Percentiles rank a stretch among this genome's conserved stretches.
Conservation (phyloP, 2,113 vertebrate genomes). For the Eretmochelys imbricata region DNA sequence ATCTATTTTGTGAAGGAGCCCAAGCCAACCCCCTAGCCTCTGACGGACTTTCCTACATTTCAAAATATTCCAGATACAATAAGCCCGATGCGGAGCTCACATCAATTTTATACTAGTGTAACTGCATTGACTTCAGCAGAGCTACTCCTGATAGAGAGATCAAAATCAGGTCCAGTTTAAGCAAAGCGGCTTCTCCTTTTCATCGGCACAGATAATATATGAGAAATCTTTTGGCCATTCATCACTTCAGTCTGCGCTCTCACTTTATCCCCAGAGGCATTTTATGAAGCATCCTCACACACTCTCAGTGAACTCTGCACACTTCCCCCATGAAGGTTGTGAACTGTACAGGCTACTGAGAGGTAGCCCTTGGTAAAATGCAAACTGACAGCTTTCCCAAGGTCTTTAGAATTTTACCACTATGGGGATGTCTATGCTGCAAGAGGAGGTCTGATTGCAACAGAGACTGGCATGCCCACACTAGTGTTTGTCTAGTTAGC, state of each 20-base stretch:
- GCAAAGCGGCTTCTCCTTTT: neutral
- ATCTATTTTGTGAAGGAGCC: rapidly evolving
- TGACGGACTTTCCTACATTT: neutral
- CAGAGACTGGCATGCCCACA: neutral
- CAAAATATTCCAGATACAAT: neutral
- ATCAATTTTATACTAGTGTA: rapidly evolving
- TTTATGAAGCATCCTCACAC: neutral
- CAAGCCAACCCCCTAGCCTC: neutral
- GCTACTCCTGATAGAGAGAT: rapidly evolving
- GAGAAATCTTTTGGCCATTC: neutral
- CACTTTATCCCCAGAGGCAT: neutral
- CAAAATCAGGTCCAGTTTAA: neutral
- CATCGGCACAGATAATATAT: rapidly evolving
- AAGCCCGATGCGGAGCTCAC: rapidly evolving
- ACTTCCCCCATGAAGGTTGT: neutral
- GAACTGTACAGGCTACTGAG: rapidly evolving
- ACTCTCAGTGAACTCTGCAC: neutral
- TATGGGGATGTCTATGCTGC: neutral
- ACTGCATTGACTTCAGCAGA: rapidly evolving
- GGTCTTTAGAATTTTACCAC: neutral
- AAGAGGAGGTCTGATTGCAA: neutral
- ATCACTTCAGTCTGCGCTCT: neutral
- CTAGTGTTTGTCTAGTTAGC: neutral
- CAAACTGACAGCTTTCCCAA: neutral
- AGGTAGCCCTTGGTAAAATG: rapidly evolving